Evolutionary conservation across 2,797 vertebrate species (phyloP), one percentile per base, ranked within the genome.

Genomic region (Amblyopsis hoosieri): DNA sequence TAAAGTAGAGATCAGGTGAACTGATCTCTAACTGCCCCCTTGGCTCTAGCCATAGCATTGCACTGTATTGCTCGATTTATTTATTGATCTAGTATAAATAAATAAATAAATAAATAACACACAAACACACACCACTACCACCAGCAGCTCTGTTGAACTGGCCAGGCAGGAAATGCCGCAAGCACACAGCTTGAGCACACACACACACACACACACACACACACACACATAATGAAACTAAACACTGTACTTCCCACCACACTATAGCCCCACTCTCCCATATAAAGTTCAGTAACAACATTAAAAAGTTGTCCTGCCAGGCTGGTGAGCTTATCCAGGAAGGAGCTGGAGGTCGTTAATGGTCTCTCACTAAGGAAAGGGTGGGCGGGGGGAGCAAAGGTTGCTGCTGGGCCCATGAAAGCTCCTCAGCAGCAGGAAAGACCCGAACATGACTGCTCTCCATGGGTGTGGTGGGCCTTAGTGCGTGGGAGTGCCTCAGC

Each of bases 151-250:
- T 84, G 76, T 91, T 89, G 87, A 89, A 91, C 87, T 74, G 64
- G 72, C 82, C 73, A 66, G 75, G 81, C 89, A 92, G 91, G 88
- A 92, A 92, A 83, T 82, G 82, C 81, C 64, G 64, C 75, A 75
- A 86, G 85, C 67, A 65, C 71, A 63, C 89, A 80, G 48, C 59
- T 8, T 37, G 48, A 33, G 15, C 31, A 37, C 48, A 51, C 58
- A 37, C 47, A 60, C 59, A 37, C 59, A 46, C 56, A 57, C 42
- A 45, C 56, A 57, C 56, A 46, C 69, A 71, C 62, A 69, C 56
- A 64, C 52, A 51, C 48, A 45, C 62, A 78, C 57, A 73, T 64
- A 69, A 57, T 56, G 62, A 50, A 50, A 56, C 54, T 61, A 54
- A 70, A 54, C 53, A 31, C 29, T 9, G 3, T 45, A 31, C 31